Evolutionary conservation across 1,140 invertebrate genomes (phyloP).

Genomic region (Brachionus plicatilis): DNA sequence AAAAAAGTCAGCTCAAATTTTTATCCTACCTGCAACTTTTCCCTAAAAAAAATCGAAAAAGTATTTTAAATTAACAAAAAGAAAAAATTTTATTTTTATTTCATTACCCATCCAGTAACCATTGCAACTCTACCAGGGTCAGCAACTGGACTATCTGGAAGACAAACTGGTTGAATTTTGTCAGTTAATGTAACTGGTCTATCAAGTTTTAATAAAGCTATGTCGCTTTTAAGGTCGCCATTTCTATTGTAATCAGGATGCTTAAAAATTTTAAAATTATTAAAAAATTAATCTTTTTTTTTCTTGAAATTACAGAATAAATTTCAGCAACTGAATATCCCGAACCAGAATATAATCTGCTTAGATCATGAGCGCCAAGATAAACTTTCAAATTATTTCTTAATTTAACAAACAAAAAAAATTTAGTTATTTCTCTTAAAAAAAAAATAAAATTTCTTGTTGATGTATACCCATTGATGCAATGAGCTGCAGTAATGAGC

Average conservation of each 20-base stretch:
- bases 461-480: not conserved
- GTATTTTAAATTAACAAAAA: no score
- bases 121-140: conserved; percentile 8
- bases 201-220: conserved; percentile 60
- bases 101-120: conserved; percentile 33
- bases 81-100: no score
- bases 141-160: conserved; percentile 55
- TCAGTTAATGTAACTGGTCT: conserved; percentile 57
- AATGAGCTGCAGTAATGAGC: conserved; percentile 32
- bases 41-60: not conserved
- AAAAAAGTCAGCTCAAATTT: no score
- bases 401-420: not conserved
- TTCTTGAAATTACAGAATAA: not conserved
- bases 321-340: not conserved
- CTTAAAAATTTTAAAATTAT: not conserved
- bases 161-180: conserved; percentile 63
- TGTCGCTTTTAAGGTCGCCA: conserved; percentile 59
- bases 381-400: not conserved
- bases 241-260: conserved; percentile 43
- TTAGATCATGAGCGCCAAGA: conserved; percentile 8
- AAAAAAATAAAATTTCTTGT: not conserved
- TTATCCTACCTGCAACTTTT: not conserved
- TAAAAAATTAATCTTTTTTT: not conserved
- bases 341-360: not conserved
- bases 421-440: not conserved